Conservation (phyloP, 2,888 invertebrate genomes). For the Eristalinus sepulchralis region DNA sequence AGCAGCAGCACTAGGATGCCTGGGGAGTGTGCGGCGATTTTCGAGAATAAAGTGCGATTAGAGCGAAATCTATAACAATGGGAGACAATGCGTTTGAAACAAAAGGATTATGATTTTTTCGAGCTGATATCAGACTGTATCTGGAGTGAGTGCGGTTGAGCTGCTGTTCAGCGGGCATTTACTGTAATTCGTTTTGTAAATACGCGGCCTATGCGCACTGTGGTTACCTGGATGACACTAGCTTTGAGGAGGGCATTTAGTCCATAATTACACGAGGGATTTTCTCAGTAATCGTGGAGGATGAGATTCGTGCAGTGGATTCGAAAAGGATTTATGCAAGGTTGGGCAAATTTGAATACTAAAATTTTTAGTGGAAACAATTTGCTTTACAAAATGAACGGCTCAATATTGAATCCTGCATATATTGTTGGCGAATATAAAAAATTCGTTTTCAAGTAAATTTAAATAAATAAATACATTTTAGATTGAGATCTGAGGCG, state of each 20-base stretch:
- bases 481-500: too few relatives aligned
- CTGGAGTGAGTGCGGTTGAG: constrained; percentile 52
- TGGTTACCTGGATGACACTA: not conserved
- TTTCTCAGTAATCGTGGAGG: constrained; percentile 29
- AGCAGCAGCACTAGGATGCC: constrained; percentile 4
- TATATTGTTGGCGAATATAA: too few relatives aligned
- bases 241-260: constrained; percentile 6
- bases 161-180: constrained; percentile 11
- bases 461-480: too few relatives aligned
- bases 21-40: not conserved
- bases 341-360: too few relatives aligned
- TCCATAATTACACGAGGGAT: constrained; percentile 45
- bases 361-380: too few relatives aligned
- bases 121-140: constrained; percentile 26
- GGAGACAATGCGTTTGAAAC: constrained; percentile 27
- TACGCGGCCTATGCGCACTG: not conserved
- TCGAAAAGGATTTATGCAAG: not conserved
- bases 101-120: constrained; percentile 58
- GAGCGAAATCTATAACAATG: not conserved
- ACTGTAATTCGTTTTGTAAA: constrained; percentile 51
- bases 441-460: too few relatives aligned
- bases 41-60: not conserved
- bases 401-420: too few relatives aligned
- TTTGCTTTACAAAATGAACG: too few relatives aligned
- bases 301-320: not conserved